Evolutionary conservation across 2,797 vertebrate species (phyloP).

Genomic region (Muraenolepis orangiensis): DNA sequence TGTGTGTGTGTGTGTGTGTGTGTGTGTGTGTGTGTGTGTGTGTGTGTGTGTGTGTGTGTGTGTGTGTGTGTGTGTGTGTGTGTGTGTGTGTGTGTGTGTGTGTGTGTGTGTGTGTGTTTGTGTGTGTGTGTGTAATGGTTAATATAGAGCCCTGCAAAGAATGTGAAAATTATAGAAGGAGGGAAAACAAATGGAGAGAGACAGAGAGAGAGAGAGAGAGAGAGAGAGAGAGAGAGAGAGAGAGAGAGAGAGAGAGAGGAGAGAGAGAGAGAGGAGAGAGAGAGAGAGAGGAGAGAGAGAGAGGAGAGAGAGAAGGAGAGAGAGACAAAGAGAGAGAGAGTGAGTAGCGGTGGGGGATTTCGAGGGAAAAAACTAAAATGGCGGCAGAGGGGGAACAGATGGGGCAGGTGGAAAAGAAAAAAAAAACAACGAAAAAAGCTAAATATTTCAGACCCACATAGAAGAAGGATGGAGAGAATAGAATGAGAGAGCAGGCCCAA

Average conservation of each 20-base stretch:
- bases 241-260: conserved; percentile 34
- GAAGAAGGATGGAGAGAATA: neutral
- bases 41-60: neutral
- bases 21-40: neutral
- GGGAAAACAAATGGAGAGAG: conserved; percentile 42
- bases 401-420: neutral
- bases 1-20: neutral
- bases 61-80: neutral
- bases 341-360: conserved; percentile 23
- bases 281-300: conserved; percentile 15
- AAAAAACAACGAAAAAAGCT: neutral
- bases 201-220: conserved; percentile 15
- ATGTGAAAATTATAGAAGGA: conserved; percentile 55
- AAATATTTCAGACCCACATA: neutral
- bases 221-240: conserved; percentile 17
- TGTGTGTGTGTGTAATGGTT: conserved; percentile 12
- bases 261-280: conserved; percentile 41
- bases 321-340: no score
- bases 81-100: neutral
- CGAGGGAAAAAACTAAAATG: conserved; percentile 22
- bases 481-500: conserved; percentile 25
- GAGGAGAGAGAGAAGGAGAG: conserved; percentile 28
- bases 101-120: neutral
- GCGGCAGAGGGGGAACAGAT: conserved; percentile 3
- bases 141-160: conserved; percentile 56